Base-by-base conservation (phyloP, 2,113 vertebrate species). In the Pampusana beccarii region DNA sequence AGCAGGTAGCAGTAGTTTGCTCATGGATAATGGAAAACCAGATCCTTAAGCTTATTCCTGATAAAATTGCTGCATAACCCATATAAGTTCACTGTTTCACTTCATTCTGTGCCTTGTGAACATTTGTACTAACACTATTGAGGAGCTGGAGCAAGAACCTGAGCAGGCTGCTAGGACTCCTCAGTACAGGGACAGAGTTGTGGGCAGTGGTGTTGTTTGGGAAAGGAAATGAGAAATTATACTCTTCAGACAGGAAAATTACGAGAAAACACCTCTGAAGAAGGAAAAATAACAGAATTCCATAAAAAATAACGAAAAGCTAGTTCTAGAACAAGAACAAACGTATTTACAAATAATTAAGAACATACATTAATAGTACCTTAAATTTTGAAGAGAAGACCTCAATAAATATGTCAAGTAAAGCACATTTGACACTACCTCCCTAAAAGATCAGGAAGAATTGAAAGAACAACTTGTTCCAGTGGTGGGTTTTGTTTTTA, bases 161-260 rank as follows among this genome's bases (percentile, higher is more conserved):
- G 53, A 67, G 26, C n/a, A 51, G 92, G 51, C 50, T 78, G 28
- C 23, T 46, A 40, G 40, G 29, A 53, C 11, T 61, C 11, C 11
- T 23, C 28, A 25, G 31, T 50, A 21, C 14, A n/a, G 46, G 15
- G 18, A 58, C 38, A 62, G 51, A 70, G 33, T 11, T 50, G 21
- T 58, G 29, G 16, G 14, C 0, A 0, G 31, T 17, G 1, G 3
- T 65, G 29, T 46, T 71, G 7, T 20, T 11, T 72, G 33, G n/a
- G 42, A 82, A 80, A 93, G 20, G n/a, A 90, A 86, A 57, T n/a
- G 10, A 56, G 66, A 88, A 88, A 56, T 46, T 7, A 46, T 13
- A 33, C 6, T 53, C 13, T 42, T 24, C 65, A 70, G 14, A 36
- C 5, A 73, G 40, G 25, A 86, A 86, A n/a, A 66, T 54, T 44